phyloP scores from a whole-genome alignment of 92 coral and sea anemone genomes.

The Plumapathes pennacea region DNA sequence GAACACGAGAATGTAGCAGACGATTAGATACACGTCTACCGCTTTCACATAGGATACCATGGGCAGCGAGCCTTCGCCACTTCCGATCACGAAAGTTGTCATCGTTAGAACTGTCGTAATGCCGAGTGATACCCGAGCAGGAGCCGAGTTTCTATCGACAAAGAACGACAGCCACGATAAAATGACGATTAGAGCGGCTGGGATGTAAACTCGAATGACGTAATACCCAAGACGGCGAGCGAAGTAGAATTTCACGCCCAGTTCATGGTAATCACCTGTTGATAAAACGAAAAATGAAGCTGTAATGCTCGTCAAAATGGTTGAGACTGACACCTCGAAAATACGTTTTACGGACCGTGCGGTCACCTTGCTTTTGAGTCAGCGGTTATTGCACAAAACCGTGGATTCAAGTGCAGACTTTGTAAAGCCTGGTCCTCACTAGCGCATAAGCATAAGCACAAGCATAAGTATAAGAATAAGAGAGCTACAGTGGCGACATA shows the following conservation, averaged over 20 bases:
- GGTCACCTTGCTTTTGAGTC: no score
- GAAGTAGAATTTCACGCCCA: constrained; percentile 38
- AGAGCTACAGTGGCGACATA: no score
- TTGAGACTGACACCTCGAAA: no score
- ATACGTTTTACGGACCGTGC: no score
- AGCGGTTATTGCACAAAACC: no score
- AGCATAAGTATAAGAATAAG: no score
- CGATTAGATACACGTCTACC: constrained; percentile 77
- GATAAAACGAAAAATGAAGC: neutral
- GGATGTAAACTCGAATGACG: constrained; percentile 73
- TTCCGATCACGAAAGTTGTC: constrained; percentile 78
- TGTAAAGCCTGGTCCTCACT: no score
- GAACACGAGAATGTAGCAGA: constrained; percentile 71
- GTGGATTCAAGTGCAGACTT: no score
- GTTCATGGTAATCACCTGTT: constrained; percentile 51
- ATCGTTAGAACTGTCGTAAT: constrained; percentile 83
- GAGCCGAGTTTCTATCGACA: constrained; percentile 77
- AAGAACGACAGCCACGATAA: constrained; percentile 78
- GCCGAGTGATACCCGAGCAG: constrained; percentile 84
- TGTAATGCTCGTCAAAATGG: no score
- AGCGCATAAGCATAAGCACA: no score
- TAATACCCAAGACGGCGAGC: constrained; percentile 70
- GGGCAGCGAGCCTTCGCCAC: constrained; percentile 79
- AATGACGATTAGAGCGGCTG: constrained; percentile 63
- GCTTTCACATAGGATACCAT: constrained; percentile 84